Percentiles rank a stretch among this genome's conserved stretches.
Evolutionary conservation across 2,888 invertebrate species (phyloP).

Genomic region (Endomychus coccineus): DNA sequence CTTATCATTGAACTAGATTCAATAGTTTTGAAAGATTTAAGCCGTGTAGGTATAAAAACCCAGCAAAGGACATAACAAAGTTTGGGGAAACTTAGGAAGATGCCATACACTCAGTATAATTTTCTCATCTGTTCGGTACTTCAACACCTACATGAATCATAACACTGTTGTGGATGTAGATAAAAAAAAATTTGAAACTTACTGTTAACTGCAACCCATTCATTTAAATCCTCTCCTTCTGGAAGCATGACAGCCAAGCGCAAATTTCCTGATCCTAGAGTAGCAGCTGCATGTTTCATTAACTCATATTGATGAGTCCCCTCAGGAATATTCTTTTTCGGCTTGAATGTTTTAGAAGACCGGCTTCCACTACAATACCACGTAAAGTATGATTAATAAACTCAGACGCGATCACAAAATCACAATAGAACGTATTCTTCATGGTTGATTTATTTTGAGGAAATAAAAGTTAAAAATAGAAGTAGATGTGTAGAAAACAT

Average conservation of each 20-base stretch:
- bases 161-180: no score
- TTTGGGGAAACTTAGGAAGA: no score
- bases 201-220: slow-evolving; percentile 99
- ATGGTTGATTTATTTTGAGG: slow-evolving; percentile 7
- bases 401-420: no score
- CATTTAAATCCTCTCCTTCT: slow-evolving; percentile 98
- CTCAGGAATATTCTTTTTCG: slow-evolving; percentile 97
- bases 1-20: no score
- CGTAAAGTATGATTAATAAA: slow-evolving; percentile 20
- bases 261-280: slow-evolving; percentile 94
- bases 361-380: slow-evolving; percentile 64
- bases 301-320: slow-evolving; percentile 98
- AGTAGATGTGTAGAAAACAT: neutral
- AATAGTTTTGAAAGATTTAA: no score
- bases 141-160: no score
- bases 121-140: no score
- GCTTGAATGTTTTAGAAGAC: slow-evolving; percentile 96
- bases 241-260: slow-evolving; percentile 93
- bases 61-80: no score
- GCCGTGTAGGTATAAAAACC: no score
- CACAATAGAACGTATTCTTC: no score
- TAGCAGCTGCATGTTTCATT: slow-evolving; percentile 99
- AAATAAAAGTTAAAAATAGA: slow-evolving; percentile 14
- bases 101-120: no score
- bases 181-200: slow-evolving; percentile 49